Evolutionary conservation across 2,888 invertebrate genomes (phyloP).

Genomic region (Lasioglossum marginatum): DNA sequence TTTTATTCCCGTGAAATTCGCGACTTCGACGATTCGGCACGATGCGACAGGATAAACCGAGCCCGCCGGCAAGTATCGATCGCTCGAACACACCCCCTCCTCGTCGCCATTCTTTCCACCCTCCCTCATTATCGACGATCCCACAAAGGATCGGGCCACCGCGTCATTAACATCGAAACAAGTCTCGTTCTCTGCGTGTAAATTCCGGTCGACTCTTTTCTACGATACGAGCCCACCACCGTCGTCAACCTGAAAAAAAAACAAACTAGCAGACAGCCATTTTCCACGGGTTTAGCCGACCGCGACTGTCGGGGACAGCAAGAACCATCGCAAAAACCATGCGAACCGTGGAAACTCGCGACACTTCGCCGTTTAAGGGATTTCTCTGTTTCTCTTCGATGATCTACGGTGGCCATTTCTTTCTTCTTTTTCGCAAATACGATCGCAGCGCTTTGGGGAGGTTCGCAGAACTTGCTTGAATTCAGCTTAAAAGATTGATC

Average conservation of each 20-base stretch:
- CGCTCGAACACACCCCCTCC: constrained; percentile 17
- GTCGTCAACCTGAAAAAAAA: constrained; percentile 14
- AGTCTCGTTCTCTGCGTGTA: constrained; percentile 62
- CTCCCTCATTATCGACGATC: constrained; percentile 50
- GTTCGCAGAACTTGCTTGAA: not conserved
- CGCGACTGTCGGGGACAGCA: not conserved
- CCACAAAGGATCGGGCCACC: constrained; percentile 52
- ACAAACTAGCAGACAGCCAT: constrained; percentile 27
- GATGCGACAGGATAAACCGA: constrained; percentile 24
- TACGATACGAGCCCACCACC: constrained; percentile 6
- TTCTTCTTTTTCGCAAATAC: not conserved
- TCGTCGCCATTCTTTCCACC: constrained; percentile 51
- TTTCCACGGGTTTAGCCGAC: constrained; percentile 17
- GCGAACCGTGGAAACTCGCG: constrained; percentile 13
- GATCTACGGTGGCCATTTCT: not conserved
- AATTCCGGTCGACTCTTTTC: constrained; percentile 45
- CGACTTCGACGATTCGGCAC: constrained; percentile 29
- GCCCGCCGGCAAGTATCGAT: constrained; percentile 26
- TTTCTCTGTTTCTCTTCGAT: not conserved
- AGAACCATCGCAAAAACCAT: not conserved
- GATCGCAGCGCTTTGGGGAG: not conserved
- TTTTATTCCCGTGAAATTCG: constrained; percentile 47
- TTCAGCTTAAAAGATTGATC: too few relatives aligned
- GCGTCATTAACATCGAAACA: constrained; percentile 60
- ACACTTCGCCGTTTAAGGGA: not conserved